Conservation (phyloP, 2,888 invertebrate species). For the Hetaerina titia region DNA sequence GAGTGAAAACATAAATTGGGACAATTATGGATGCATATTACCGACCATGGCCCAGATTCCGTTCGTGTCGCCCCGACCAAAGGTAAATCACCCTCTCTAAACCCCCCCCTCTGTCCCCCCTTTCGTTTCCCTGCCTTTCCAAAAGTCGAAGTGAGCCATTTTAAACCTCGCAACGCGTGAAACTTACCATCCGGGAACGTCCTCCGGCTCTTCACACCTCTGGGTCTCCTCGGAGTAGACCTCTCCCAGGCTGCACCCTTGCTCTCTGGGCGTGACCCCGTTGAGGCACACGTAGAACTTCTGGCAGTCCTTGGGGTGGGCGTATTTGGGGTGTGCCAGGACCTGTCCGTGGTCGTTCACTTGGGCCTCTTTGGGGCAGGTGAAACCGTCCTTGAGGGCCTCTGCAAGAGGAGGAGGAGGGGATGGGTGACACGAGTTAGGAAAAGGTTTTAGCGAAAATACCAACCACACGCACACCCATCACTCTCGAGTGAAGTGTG, state of each 20-base stretch:
- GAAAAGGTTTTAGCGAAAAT: too few relatives aligned
- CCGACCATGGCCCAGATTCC: background rate
- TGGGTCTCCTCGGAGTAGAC: conserved; percentile 94
- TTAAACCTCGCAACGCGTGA: background rate
- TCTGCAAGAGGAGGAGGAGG: conserved; percentile 78
- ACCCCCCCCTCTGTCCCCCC: background rate
- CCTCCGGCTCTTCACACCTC: conserved; percentile 93
- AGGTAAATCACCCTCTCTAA: too few relatives aligned
- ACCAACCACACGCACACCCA: too few relatives aligned
- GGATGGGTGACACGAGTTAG: too few relatives aligned
- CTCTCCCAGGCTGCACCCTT: conserved; percentile 91
- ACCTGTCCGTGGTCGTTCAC: conserved; percentile 85
- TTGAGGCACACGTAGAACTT: conserved; percentile 95
- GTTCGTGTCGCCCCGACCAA: background rate
- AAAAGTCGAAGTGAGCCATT: too few relatives aligned
- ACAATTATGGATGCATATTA: background rate
- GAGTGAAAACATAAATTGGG: background rate
- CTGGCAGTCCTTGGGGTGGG: conserved; percentile 93
- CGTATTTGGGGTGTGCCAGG: conserved; percentile 90
- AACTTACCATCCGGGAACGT: conserved; percentile 91
- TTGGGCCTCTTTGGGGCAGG: conserved; percentile 86
- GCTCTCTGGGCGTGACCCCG: conserved; percentile 91
- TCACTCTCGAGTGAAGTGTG: too few relatives aligned
- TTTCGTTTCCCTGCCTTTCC: too few relatives aligned
- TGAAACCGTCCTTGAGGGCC: conserved; percentile 90